Base-by-base conservation (phyloP, 2,113 vertebrate species). In the Equus przewalskii region DNA sequence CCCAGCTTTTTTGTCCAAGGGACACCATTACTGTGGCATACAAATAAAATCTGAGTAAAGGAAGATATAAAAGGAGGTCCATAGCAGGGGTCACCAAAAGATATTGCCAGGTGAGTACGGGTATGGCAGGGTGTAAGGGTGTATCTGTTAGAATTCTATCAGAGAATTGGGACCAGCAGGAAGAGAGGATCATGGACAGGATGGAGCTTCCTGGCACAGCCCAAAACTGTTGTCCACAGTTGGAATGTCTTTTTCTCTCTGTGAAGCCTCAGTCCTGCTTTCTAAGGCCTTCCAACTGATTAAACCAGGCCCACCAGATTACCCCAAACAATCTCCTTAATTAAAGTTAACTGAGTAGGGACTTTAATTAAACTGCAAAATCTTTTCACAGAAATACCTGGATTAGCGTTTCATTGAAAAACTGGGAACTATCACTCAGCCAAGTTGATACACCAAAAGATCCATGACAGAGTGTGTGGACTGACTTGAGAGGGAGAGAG, bases 321-420 rank as follows among this genome's bases (percentile, higher is more conserved):
- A 56, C 30, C 54, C 12, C 21, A 67, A 46, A 19, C 81, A 60
- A 62, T 83, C 56, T 67, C n/a, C 62, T 94, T 94, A 86, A 78
- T 92, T 92, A 83, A 97, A 92, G 56, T 46, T 62, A 80, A 41
- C 33, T 26, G 26, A 91, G 44, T 44, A 46, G 69, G 51, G 69
- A 44, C 33, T 83, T 72, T 67, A 21, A 80, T 80, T 54, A 54
- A 86, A 91, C 36, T 81, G 49, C 44, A 90, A 75, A 97, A 78
- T 84, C 46, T 65, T 54, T 76, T 91, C 75, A 64, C 2, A 67
- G 81, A 1, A 70, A 78, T 60, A 73, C 36, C 54, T 89, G 67
- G 76, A 51, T 94, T 60, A 80, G 22, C 49, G 19, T 62, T 70
- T 92, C 82, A 70, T 49, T 73, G n/a, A 83, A 79, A 46, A 62